Percentiles rank a stretch among this genome's conserved stretches.
phyloP scores from a whole-genome alignment of 2,113 vertebrate genomes.

The Chlorodrepanis virens region DNA sequence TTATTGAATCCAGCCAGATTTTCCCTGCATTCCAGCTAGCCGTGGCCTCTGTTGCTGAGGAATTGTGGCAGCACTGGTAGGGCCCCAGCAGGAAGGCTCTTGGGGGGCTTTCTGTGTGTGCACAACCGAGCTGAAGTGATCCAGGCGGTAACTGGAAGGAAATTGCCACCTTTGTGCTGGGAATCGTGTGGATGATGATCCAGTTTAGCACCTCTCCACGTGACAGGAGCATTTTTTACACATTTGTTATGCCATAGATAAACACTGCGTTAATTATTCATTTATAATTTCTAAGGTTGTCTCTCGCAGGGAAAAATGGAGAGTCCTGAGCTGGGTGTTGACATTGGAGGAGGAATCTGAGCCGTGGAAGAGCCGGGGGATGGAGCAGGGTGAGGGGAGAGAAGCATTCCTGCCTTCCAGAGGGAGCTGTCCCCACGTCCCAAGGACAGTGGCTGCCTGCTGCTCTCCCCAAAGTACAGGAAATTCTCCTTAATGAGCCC shows the following conservation, averaged over 20 bases:
- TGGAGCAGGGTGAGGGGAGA: neutral
- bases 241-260: neutral
- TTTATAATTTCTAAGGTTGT: neutral
- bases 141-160: accelerated
- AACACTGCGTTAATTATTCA: neutral
- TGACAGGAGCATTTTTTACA: neutral
- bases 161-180: neutral
- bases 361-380: neutral
- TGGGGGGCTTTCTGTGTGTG: neutral
- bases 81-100: neutral
- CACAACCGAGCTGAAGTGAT: neutral
- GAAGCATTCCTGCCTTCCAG: neutral
- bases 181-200: neutral
- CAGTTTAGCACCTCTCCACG: neutral
- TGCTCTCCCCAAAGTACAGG: too few species aligned
- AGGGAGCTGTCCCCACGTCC: neutral
- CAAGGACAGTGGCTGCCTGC: neutral
- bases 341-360: neutral
- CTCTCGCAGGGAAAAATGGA: neutral
- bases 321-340: neutral
- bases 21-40: neutral
- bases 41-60: accelerated
- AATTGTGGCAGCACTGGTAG: neutral
- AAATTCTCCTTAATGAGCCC: too few species aligned
- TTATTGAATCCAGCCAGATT: neutral